Base-by-base conservation (phyloP, 2,888 invertebrate species). In the Pristionchus maxplancki region DNA sequence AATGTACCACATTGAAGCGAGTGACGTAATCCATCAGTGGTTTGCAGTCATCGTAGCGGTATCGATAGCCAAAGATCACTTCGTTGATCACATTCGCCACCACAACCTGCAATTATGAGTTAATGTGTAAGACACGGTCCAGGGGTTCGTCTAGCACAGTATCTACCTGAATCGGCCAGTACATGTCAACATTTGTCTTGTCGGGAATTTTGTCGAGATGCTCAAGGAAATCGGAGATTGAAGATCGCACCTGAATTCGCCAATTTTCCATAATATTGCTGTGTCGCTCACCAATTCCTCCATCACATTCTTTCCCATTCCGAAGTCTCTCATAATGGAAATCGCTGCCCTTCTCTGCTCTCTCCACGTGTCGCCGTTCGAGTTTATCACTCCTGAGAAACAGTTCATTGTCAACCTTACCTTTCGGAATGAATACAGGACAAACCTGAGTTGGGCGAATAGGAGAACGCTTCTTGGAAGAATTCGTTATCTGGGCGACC, bases 281-380 rank as follows among this genome's bases (percentile, higher is more conserved):
- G 20, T 6, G 20, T 3, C 4, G n/a, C 37, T 78, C 13, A 78
- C 78, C 78, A 78, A 13, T 44, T 78, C 78, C 44, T 78, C 78
- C 78, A 71, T 67, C 31, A 67, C 67, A 67, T 67, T 74, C 74
- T 74, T 74, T 9, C 78, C 44, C 78, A 78, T 78, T 24, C 78
- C 78, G 44, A 78, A 78, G 44, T 78, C 78, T 44, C 78, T 78
- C 78, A 78, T 78, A 8, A 78, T 78, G 4, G 78, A 78, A 13
- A 78, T 78, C 34, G 78, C 78, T 3, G 78, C 78, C 3, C 78
- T 37, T 28, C 78, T 24, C 44, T 78, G 78, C 17, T 78, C 78
- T n/a, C 78, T 40, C 78, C 78, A 78, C 9, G 11, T 24, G 2
- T 74, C 74, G 5, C 74, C 74, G 44, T 74, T 74, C 37, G 74